Evolutionary conservation across 1,140 invertebrate species (phyloP).

Genomic region (Bombyx mandarina): DNA sequence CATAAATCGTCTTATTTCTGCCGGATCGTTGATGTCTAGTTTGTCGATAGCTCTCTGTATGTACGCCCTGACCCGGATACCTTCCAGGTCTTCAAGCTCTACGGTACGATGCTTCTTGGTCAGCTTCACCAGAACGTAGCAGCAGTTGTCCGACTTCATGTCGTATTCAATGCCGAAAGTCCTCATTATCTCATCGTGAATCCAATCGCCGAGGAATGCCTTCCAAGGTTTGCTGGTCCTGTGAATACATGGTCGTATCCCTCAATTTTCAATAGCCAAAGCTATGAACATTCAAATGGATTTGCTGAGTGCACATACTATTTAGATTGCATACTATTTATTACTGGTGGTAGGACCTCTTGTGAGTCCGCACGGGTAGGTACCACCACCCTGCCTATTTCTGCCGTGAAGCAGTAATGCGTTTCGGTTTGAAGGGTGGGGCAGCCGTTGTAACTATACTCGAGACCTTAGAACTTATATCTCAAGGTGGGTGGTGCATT

Average conservation of each 20-base stretch:
- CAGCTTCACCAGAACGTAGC: slow-evolving; percentile 79
- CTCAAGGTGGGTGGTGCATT: no score
- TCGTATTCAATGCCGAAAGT: slow-evolving; percentile 80
- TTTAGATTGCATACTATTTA: no score
- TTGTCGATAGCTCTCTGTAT: slow-evolving; percentile 74
- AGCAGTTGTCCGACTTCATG: slow-evolving; percentile 76
- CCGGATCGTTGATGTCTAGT: slow-evolving; percentile 75
- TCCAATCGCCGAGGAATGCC: slow-evolving; percentile 83
- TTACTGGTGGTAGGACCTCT: no score
- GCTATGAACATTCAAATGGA: no score
- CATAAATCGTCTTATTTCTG: slow-evolving; percentile 78
- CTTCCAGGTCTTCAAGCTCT: slow-evolving; percentile 65
- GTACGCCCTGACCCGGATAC: slow-evolving; percentile 71
- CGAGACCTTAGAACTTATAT: no score
- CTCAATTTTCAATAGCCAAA: no score
- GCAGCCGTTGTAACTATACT: no score
- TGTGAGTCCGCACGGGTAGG: no score
- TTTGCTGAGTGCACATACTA: no score
- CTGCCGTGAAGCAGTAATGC: no score
- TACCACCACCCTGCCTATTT: no score
- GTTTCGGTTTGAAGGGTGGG: no score
- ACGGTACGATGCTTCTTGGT: slow-evolving; percentile 74
- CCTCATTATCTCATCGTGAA: slow-evolving; percentile 72
- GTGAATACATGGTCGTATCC: slow-evolving; percentile 15
- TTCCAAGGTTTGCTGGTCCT: slow-evolving; percentile 81